A percentile compares a stretch with the other conserved stretches of the same genome.
phyloP scores from a whole-genome alignment of 2,888 invertebrate species.

The Lithophane socia region DNA sequence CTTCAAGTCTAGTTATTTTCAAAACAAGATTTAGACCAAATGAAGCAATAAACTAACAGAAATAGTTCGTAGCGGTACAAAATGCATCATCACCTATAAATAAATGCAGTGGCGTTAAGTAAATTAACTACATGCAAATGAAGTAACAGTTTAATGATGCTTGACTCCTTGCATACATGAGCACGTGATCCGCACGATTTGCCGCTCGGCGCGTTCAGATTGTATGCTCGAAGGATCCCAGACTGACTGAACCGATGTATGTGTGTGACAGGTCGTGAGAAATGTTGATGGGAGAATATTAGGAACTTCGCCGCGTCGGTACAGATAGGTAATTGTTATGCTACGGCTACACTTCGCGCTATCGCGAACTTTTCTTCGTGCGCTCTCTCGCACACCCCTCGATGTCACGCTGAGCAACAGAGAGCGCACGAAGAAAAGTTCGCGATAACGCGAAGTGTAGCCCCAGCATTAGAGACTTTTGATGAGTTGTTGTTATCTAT shows the following conservation, averaged over 20 bases:
- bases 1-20: too few species aligned
- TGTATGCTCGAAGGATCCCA: slow-evolving; percentile 13
- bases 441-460: too few species aligned
- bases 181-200: slow-evolving; percentile 31
- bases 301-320: background rate
- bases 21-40: background rate
- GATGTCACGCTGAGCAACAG: too few species aligned
- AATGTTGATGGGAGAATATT: background rate
- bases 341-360: too few species aligned
- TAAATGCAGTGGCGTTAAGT: background rate
- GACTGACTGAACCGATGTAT: background rate
- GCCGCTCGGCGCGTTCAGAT: slow-evolving; percentile 10
- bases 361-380: too few species aligned
- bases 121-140: slow-evolving; percentile 33
- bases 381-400: too few species aligned
- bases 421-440: too few species aligned
- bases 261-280: background rate
- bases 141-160: slow-evolving; percentile 32
- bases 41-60: background rate
- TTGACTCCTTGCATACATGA: slow-evolving; percentile 21
- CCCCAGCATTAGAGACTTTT: background rate
- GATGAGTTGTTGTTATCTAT: background rate
- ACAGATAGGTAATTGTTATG: background rate
- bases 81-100: background rate
- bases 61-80: slow-evolving; percentile 2